Evolutionary conservation across 2,797 vertebrate species (phyloP).

Genomic region (Oceanodroma leucorhoa): DNA sequence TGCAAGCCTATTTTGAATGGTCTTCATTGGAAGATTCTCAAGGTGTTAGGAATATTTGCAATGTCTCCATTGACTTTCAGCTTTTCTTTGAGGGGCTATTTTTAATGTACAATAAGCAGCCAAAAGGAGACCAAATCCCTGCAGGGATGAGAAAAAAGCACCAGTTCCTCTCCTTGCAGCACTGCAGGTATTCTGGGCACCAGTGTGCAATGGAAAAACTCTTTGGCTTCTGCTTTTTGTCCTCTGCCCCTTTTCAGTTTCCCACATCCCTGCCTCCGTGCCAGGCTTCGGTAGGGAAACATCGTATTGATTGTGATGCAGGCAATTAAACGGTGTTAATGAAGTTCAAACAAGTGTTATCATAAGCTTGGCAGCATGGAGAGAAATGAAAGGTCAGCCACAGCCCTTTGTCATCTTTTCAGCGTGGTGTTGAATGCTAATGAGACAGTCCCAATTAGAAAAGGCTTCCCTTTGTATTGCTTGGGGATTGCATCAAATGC

Average conservation of each 20-base stretch:
- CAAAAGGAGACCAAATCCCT: background rate
- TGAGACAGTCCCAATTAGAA: constrained; percentile 50
- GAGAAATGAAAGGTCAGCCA: constrained; percentile 64
- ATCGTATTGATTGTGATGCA: constrained; percentile 64
- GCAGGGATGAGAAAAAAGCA: background rate
- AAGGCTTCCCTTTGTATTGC: constrained; percentile 48
- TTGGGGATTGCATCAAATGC: constrained; percentile 47
- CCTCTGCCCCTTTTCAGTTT: background rate
- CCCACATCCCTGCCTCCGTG: background rate
- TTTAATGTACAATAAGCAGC: background rate
- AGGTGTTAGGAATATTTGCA: background rate
- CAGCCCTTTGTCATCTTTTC: constrained; percentile 46
- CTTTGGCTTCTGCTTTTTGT: constrained; percentile 14
- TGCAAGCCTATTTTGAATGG: background rate
- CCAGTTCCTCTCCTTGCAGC: background rate
- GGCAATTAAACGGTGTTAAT: constrained; percentile 63
- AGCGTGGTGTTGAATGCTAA: constrained; percentile 18
- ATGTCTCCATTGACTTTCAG: background rate
- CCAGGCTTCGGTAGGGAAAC: background rate
- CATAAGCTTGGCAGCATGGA: constrained; percentile 48
- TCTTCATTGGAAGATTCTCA: background rate
- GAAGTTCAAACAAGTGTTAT: constrained; percentile 70
- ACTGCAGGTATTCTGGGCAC: constrained; percentile 1
- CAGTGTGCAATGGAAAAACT: background rate
- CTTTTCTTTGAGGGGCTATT: background rate